phyloP scores from a whole-genome alignment of 1,140 invertebrate species.

The Musca domestica region DNA sequence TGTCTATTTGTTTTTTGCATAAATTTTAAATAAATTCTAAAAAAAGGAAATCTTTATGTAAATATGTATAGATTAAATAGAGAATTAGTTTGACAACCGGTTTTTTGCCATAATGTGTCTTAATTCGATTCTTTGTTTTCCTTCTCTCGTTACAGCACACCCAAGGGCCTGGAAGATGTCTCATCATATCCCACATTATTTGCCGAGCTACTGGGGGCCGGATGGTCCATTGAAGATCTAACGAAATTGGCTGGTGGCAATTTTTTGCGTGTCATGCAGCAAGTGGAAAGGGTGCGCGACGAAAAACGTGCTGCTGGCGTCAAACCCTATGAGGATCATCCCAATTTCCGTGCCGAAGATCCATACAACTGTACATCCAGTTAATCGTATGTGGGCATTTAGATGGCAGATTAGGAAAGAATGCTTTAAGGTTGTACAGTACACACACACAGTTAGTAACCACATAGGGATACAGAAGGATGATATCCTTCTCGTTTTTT shows the following conservation, averaged over 20 bases:
- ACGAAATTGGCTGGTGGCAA: conserved; percentile 87
- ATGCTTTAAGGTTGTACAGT: too few relatives aligned
- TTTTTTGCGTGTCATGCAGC: conserved; percentile 73
- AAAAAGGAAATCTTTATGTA: not conserved
- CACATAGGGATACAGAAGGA: too few relatives aligned
- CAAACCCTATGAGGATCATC: conserved; percentile 51
- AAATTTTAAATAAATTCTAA: not conserved
- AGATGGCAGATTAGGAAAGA: not conserved
- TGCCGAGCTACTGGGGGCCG: conserved; percentile 76
- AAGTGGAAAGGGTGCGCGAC: conserved; percentile 56
- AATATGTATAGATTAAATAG: not conserved
- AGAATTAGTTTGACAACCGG: not conserved
- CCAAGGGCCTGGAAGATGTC: conserved; percentile 85
- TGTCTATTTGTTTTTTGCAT: not conserved
- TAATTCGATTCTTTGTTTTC: conserved; percentile 15
- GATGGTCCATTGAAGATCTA: conserved; percentile 79
- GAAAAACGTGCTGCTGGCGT: conserved; percentile 44
- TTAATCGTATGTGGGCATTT: conserved; percentile 36
- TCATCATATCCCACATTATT: conserved; percentile 86
- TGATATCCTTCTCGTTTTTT: too few relatives aligned
- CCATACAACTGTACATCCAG: conserved; percentile 53
- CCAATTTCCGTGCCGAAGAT: conserved; percentile 51
- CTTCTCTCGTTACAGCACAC: conserved; percentile 69
- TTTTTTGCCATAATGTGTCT: not conserved
- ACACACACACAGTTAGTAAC: too few relatives aligned